Percentiles rank a stretch among this genome's conserved stretches.
phyloP scores from a whole-genome alignment of 1,140 invertebrate genomes.

The Meloidogyne chitwoodi region DNA sequence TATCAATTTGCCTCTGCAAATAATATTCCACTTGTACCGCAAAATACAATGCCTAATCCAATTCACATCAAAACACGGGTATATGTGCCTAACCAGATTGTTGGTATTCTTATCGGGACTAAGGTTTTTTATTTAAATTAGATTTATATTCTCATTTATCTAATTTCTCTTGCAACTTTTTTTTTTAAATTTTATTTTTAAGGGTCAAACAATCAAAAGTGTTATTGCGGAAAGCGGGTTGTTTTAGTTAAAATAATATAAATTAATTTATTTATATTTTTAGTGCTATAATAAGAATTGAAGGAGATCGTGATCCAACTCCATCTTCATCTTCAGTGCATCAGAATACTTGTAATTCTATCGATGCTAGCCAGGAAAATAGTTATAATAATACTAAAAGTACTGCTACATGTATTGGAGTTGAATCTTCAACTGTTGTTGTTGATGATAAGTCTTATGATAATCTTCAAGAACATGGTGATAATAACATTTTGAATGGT shows the following conservation, averaged over 20 bases:
- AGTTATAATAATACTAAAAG: not conserved
- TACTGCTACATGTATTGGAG: not conserved
- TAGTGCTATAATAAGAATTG: slow-evolving; percentile 19
- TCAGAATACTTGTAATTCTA: not conserved
- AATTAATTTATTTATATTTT: not conserved
- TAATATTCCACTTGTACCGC: not conserved
- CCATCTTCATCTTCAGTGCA: not conserved
- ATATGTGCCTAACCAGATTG: slow-evolving; percentile 28
- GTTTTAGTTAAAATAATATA: not conserved
- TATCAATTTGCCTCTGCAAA: not conserved
- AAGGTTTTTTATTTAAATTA: too few species aligned
- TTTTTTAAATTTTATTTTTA: not conserved
- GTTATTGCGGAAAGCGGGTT: slow-evolving; percentile 10
- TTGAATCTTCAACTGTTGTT: not conserved
- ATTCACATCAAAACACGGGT: slow-evolving; percentile 15
- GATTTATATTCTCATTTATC: too few species aligned
- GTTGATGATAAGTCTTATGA: too few species aligned
- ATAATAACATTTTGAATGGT: not conserved
- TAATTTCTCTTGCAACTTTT: not conserved
- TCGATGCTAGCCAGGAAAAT: not conserved
- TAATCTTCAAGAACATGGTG: not conserved
- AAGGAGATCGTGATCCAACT: slow-evolving; percentile 9
- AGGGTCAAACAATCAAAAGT: slow-evolving; percentile 20
- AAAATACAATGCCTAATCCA: slow-evolving; percentile 1
- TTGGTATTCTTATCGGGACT: slow-evolving; percentile 28